phyloP scores from a whole-genome alignment of 2,888 invertebrate species.

The Malthinus flaveolus region DNA sequence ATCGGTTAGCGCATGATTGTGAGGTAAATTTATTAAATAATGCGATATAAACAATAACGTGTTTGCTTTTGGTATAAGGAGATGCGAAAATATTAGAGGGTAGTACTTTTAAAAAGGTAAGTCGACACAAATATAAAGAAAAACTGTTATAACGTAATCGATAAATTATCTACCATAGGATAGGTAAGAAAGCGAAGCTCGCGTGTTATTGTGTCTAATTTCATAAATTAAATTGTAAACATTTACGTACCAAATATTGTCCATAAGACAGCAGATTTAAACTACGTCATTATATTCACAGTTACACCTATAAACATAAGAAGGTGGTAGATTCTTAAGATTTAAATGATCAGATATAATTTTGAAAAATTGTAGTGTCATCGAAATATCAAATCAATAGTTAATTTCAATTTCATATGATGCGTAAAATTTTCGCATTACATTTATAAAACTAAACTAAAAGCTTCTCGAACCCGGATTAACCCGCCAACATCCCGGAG shows the following conservation, averaged over 20 bases:
- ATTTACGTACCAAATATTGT: slow-evolving; percentile 24
- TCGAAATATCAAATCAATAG: slow-evolving; percentile 10
- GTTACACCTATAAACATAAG: slow-evolving; percentile 26
- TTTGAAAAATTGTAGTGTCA: slow-evolving; percentile 12
- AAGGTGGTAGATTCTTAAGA: slow-evolving; percentile 17
- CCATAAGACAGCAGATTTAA: slow-evolving; percentile 24
- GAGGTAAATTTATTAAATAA: too few relatives aligned
- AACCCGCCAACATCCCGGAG: slow-evolving; percentile 50
- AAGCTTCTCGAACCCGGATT: slow-evolving; percentile 19
- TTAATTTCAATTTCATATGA: slow-evolving; percentile 1
- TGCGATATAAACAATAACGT: too few relatives aligned
- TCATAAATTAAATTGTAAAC: slow-evolving; percentile 4
- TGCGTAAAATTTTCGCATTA: slow-evolving; percentile 12
- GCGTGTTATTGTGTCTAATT: background rate
- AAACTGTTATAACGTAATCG: slow-evolving; percentile 6
- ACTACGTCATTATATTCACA: slow-evolving; percentile 26
- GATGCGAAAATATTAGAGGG: background rate
- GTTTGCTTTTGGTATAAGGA: background rate
- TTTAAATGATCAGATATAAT: slow-evolving; percentile 5
- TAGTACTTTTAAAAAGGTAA: background rate
- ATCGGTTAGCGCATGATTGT: too few relatives aligned
- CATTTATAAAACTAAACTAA: slow-evolving; percentile 11
- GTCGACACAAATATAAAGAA: slow-evolving; percentile 3
- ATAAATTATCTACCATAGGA: slow-evolving; percentile 4
- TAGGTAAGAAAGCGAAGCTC: background rate